Evolutionary conservation across 2,888 invertebrate species (phyloP), one percentile per base, ranked within the genome.

Genomic region (Dasysyrphus tricinctus): DNA sequence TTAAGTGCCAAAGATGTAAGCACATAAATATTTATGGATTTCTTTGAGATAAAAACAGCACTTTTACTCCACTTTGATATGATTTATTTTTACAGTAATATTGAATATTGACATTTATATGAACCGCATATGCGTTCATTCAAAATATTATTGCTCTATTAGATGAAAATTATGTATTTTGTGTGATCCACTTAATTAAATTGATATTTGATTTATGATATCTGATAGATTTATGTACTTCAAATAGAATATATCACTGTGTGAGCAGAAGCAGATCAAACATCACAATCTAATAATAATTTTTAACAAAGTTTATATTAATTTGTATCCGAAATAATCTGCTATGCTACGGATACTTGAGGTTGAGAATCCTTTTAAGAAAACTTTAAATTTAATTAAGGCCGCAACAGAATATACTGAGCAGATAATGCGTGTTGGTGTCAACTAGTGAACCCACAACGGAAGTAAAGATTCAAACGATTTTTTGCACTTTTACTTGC

Each of bases 11-110:
- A 61, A 16, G 42, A 61, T 61, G n/a, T 14, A 37, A 8, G 34
- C 19, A 59, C 39, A 39, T 37, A 24, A 59, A 59, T 59, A 19
- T 59, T 59, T 59, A 19, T 39, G 59, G 39, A 6, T 39, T 24
- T 61, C 39, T 61, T 42, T 39, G 14, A 61, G 7, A 74, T 69
- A 47, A 69, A 75, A 44, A 44, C 16, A 75, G 51, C 24, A 24
- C 69, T 54, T 74, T 69, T n/a, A 59, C 34, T 74, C 61, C 80
- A 75, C 69, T 75, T 51, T n/a, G 49, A 69, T 42, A 32, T 77
- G 59, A 77, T 69, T 77, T 77, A 77, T 77, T 69, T 47, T 69
- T 59, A 69, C 19, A 69, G 44, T 24, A 8, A 14, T 24, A 16
- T 39, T 42, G 0, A 61, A 61, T 61, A 61, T 61, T 61, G 61